Evolutionary conservation across 2,113 vertebrate species (phyloP).

Genomic region (Plecturocebus donacophilus): DNA sequence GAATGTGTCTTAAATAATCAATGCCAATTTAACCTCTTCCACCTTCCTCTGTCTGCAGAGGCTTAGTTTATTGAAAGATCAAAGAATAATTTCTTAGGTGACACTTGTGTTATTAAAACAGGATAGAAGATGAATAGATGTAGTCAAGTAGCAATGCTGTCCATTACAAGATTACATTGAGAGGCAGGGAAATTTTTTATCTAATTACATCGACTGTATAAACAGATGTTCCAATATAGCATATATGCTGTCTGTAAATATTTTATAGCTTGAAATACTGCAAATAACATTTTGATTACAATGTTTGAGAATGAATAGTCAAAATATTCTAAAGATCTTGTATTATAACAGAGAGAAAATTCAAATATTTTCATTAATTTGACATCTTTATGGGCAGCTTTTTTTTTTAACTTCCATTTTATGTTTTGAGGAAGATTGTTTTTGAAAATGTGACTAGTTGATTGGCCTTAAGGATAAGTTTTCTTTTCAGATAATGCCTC

Average conservation of each 20-base stretch:
- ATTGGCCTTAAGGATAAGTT: not conserved
- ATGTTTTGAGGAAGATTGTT: not conserved
- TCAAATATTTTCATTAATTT: not conserved
- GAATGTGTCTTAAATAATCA: conserved; percentile 63
- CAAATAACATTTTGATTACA: conserved; percentile 54
- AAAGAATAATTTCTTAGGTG: conserved; percentile 68
- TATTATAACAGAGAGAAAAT: conserved; percentile 3
- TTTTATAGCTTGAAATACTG: not conserved
- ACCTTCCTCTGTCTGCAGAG: conserved; percentile 54
- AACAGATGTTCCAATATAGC: not conserved
- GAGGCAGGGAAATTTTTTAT: not conserved
- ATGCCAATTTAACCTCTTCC: conserved; percentile 67
- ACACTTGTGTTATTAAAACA: conserved; percentile 55
- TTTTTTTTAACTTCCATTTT: not conserved
- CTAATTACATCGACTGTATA: not conserved
- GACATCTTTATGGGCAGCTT: not conserved
- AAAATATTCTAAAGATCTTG: not conserved
- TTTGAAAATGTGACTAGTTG: not conserved
- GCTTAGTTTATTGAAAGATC: conserved; percentile 72
- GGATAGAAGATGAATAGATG: conserved; percentile 24
- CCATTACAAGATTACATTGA: not conserved
- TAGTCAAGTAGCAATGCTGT: not conserved
- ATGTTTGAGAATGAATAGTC: not conserved
- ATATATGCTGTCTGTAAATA: not conserved
- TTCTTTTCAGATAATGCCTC: not conserved